Evolutionary conservation across 2,113 vertebrate species (phyloP).

Genomic region (Bubo bubo): DNA sequence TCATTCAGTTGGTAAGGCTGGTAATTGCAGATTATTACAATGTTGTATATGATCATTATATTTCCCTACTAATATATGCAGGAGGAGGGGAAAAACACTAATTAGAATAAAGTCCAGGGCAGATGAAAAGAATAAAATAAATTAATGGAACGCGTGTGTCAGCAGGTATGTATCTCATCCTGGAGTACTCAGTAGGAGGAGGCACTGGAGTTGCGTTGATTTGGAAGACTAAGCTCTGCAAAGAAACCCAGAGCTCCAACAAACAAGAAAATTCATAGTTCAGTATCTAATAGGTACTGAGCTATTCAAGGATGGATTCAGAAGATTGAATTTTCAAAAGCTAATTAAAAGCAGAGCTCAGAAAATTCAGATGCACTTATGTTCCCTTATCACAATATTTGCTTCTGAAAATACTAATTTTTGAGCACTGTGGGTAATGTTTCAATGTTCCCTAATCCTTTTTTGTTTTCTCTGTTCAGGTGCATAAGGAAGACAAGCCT

Average conservation of each 20-base stretch:
- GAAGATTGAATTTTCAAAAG: not conserved
- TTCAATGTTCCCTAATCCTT: not conserved
- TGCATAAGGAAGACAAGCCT: conserved; percentile 32
- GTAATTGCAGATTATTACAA: not conserved
- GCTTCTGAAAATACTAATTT: not conserved
- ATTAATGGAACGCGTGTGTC: not conserved
- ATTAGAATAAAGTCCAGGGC: not conserved
- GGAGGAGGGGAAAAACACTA: not conserved
- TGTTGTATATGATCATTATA: not conserved
- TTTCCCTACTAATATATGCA: not conserved
- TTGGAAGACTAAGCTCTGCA: not conserved
- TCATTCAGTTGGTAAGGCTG: not conserved
- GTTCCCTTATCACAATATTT: not conserved
- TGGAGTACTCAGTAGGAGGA: not conserved
- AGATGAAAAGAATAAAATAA: conserved; percentile 8
- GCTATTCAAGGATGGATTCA: not conserved
- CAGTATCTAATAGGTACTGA: not conserved
- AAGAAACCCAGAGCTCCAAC: not conserved
- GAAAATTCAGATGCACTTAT: not conserved
- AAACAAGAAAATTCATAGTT: not conserved
- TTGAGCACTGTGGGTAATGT: not conserved
- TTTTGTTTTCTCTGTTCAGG: conserved; percentile 46
- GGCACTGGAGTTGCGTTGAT: not conserved
- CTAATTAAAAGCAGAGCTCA: not conserved
- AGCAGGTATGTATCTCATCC: not conserved